Conservation (phyloP, 2,888 invertebrate genomes). For the Cephus pygmeus region DNA sequence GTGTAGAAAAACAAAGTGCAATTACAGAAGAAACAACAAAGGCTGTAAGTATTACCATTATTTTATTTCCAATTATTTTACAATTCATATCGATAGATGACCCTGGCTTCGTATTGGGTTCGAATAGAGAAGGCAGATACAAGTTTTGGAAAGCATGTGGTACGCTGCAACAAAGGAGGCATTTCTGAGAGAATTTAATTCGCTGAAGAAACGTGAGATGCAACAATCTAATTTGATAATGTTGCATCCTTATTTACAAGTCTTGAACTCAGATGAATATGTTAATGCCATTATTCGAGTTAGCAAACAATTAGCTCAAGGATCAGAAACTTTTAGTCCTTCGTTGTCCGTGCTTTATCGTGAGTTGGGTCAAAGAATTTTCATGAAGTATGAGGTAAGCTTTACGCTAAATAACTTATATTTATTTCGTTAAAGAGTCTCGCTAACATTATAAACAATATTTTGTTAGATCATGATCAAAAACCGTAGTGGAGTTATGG, state of each 20-base stretch:
- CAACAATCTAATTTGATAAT: slow-evolving; percentile 69
- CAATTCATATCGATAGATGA: not conserved
- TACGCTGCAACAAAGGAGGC: slow-evolving; percentile 72
- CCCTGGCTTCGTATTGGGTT: not conserved
- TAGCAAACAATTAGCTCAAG: slow-evolving; percentile 77
- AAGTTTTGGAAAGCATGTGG: slow-evolving; percentile 76
- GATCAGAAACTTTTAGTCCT: slow-evolving; percentile 84
- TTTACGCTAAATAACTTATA: not conserved
- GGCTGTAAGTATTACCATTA: not conserved
- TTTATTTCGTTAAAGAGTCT: not conserved
- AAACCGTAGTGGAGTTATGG: slow-evolving; percentile 73
- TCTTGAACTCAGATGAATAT: slow-evolving; percentile 70
- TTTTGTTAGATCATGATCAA: slow-evolving; percentile 74
- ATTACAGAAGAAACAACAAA: slow-evolving; percentile 1
- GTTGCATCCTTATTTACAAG: slow-evolving; percentile 79
- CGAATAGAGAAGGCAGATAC: slow-evolving; percentile 72
- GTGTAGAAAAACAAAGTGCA: slow-evolving; percentile 68
- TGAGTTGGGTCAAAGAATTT: slow-evolving; percentile 71
- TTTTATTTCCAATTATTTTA: slow-evolving; percentile 9
- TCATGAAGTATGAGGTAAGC: slow-evolving; percentile 49
- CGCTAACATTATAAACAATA: not conserved
- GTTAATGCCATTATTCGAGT: slow-evolving; percentile 77
- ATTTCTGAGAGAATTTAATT: slow-evolving; percentile 76
- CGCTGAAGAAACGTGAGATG: slow-evolving; percentile 70
- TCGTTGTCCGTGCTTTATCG: slow-evolving; percentile 74